Evolutionary conservation across 2,888 invertebrate species (phyloP).

Genomic region (Microctonus aethiopoides): DNA sequence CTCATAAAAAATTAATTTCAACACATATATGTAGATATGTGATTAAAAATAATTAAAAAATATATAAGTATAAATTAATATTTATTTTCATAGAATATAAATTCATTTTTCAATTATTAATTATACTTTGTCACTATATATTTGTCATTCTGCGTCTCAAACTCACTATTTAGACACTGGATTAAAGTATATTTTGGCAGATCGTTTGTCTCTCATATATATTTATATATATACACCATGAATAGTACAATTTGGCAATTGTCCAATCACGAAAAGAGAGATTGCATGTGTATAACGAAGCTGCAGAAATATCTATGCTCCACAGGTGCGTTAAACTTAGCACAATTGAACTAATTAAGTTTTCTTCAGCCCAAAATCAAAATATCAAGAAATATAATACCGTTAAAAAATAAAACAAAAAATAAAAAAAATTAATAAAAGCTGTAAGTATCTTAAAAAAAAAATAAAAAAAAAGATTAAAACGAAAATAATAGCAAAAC

Average conservation of each 20-base stretch:
- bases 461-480: too few species aligned
- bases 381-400: too few species aligned
- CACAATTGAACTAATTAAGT: slow-evolving; percentile 24
- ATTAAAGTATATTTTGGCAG: slow-evolving; percentile 27
- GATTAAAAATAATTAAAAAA: too few species aligned
- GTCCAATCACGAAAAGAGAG: slow-evolving; percentile 11
- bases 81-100: neutral
- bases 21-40: too few species aligned
- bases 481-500: neutral
- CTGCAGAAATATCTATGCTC: slow-evolving; percentile 1
- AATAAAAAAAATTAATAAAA: neutral
- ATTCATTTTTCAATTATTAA: slow-evolving; percentile 3
- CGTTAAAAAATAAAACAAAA: neutral
- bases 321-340: slow-evolving; percentile 32
- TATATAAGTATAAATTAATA: neutral
- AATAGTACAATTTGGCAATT: neutral
- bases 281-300: neutral
- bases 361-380: neutral
- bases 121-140: neutral
- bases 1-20: too few species aligned
- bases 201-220: slow-evolving; percentile 2
- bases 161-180: neutral
- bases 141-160: slow-evolving; percentile 2
- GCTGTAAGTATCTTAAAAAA: too few species aligned
- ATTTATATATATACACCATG: neutral